Evolutionary conservation across 2,113 vertebrate species (phyloP).

Genomic region (Scatophagus argus): DNA sequence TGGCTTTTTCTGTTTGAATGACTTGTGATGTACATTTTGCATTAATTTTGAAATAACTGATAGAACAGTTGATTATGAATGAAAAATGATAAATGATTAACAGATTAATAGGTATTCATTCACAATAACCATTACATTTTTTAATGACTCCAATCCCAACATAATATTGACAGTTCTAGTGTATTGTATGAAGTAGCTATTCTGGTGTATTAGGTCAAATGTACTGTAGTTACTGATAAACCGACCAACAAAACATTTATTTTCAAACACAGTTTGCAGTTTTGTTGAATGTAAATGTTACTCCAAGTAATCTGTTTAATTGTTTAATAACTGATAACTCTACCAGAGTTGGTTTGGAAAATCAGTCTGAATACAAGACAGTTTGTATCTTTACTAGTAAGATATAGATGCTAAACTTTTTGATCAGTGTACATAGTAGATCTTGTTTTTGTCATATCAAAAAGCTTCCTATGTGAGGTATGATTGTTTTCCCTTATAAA

Average conservation of each 20-base stretch:
- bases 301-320: background rate
- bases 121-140: background rate
- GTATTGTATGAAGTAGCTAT: no score
- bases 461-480: slow-evolving; percentile 37
- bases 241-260: background rate
- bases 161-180: background rate
- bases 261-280: background rate
- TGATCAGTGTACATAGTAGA: background rate
- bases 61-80: background rate
- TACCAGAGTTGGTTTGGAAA: background rate
- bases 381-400: background rate
- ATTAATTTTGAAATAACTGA: no score
- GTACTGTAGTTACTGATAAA: background rate
- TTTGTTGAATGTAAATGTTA: background rate
- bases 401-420: background rate
- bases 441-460: background rate
- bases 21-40: no score
- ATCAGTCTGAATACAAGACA: background rate
- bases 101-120: no score
- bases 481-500: slow-evolving; percentile 35
- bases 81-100: no score
- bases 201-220: background rate
- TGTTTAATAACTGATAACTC: background rate
- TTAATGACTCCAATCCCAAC: background rate
- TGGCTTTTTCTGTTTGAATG: no score